A percentile compares a stretch with the other conserved stretches of the same genome.
phyloP scores from a whole-genome alignment of 2,113 vertebrate genomes.

The Sminthopsis crassicaudata region DNA sequence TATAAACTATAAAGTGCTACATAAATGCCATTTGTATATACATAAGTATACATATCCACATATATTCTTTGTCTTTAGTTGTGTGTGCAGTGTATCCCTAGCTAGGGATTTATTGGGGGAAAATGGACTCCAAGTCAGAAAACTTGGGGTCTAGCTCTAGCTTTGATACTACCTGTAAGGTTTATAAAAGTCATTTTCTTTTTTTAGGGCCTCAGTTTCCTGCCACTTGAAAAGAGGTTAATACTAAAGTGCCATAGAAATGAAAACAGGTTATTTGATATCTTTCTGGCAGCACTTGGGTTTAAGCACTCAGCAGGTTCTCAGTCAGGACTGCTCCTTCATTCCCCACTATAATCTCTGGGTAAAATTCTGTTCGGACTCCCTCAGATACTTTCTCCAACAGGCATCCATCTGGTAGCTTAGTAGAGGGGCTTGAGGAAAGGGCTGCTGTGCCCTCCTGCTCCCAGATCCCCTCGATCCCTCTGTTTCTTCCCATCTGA shows the following conservation, averaged over 20 bases:
- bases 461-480: not conserved
- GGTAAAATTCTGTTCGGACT: not conserved
- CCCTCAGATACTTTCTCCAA: not conserved
- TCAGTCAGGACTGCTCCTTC: not conserved
- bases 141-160: not conserved
- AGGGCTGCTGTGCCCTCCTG: not conserved
- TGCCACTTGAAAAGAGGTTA: not conserved
- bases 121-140: not conserved
- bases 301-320: not conserved
- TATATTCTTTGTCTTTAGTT: not conserved
- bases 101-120: not conserved
- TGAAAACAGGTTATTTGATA: not conserved
- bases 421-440: not conserved
- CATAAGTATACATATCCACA: no score
- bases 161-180: not conserved
- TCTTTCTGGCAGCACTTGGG: not conserved
- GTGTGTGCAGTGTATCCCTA: not conserved
- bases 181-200: not conserved
- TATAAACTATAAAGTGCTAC: not conserved
- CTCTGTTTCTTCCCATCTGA: slow-evolving; percentile 31
- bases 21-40: not conserved
- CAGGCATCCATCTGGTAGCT: not conserved
- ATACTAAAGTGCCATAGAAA: not conserved
- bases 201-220: not conserved
- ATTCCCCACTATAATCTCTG: not conserved